phyloP scores from a whole-genome alignment of 1,140 invertebrate species.

The Cydia strobilella region DNA sequence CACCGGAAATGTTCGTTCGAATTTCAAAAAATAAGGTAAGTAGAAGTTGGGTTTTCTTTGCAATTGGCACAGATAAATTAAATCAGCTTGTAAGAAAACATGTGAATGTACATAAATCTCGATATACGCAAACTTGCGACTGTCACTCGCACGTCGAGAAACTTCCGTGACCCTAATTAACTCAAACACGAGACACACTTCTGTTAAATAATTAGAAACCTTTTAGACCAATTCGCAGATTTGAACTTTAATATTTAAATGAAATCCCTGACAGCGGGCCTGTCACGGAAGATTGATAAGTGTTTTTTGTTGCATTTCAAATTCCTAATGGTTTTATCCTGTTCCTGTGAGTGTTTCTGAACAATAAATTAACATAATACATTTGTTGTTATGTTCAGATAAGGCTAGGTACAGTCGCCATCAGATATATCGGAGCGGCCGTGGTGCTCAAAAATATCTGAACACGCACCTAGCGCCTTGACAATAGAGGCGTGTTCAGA shows the following conservation, averaged over 20 bases:
- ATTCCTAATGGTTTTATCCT: not conserved
- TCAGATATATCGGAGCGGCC: no score
- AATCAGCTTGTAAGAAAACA: no score
- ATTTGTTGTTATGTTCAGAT: no score
- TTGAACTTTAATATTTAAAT: not conserved
- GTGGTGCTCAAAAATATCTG: no score
- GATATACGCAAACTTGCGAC: not conserved
- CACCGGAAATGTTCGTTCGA: no score
- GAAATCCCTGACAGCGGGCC: not conserved
- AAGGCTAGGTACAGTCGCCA: no score
- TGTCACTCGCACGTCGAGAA: not conserved
- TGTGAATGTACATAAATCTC: no score
- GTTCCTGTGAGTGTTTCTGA: not conserved
- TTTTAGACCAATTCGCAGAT: not conserved
- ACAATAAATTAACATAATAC: no score
- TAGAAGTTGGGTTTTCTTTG: no score
- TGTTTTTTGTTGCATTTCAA: not conserved
- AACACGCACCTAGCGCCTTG: no score
- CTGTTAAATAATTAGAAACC: not conserved
- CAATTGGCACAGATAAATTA: not conserved
- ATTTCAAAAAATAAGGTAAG: no score
- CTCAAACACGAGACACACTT: not conserved
- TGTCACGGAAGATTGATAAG: not conserved
- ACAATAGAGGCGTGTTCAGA: no score
- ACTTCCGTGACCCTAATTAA: not conserved